phyloP scores from a whole-genome alignment of 2,888 invertebrate species.

The Cantharis rufa region DNA sequence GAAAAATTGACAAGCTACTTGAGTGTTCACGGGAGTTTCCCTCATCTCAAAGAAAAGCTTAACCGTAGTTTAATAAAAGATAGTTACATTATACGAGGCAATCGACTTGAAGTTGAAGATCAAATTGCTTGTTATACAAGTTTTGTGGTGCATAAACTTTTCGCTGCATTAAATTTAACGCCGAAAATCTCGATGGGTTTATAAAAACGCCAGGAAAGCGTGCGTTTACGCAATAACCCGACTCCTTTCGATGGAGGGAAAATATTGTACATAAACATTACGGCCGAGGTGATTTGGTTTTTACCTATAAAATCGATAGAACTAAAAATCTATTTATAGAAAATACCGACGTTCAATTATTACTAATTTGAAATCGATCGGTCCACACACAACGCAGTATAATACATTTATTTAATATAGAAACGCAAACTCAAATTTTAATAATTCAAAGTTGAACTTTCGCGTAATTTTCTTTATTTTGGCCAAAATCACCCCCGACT shows the following conservation, averaged over 20 bases:
- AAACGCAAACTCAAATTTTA: background rate
- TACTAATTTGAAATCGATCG: conserved; percentile 9
- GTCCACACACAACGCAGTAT: background rate
- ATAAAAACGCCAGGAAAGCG: background rate
- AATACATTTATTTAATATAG: background rate
- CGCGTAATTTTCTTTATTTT: background rate
- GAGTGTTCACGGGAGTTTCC: no score
- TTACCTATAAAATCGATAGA: background rate
- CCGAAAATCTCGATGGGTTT: background rate
- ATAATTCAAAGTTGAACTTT: background rate
- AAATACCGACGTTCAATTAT: background rate
- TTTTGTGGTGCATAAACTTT: conserved; percentile 6
- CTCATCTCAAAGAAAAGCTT: background rate
- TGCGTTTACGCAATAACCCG: background rate
- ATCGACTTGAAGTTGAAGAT: background rate
- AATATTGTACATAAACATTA: background rate
- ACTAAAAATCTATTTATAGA: conserved; percentile 9
- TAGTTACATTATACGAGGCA: background rate
- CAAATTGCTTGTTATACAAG: conserved; percentile 12
- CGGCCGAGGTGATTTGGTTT: background rate
- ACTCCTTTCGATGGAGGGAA: background rate
- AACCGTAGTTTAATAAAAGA: background rate
- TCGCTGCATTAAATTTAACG: background rate
- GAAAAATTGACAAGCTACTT: background rate
- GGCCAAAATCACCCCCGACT: no score